Evolutionary conservation across 2,888 invertebrate genomes (phyloP), one percentile per base, ranked within the genome.

Genomic region (Ophion slaviceki): DNA sequence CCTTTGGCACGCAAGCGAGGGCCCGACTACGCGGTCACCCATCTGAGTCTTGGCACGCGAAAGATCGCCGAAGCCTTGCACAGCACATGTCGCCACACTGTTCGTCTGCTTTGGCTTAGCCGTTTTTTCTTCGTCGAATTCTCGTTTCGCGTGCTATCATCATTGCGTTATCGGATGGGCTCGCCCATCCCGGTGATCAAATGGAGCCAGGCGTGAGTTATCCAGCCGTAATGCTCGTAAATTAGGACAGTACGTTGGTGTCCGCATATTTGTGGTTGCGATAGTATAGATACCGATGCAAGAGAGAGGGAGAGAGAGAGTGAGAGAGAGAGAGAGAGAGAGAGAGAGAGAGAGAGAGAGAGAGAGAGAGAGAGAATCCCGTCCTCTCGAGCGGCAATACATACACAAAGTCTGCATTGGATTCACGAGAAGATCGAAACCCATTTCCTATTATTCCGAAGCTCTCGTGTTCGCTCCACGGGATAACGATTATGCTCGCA

Each of bases 361-460:
- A 5, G 47, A n/a, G 32, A 28, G 6, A n/a, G 2, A 4, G n/a
- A 59, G n/a, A 2, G 59, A 59, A 59, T 10, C 59, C n/a, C n/a
- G 0, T 7, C 5, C 59, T n/a, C 59, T 20, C 20, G 6, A 36
- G n/a, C 59, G 20, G 11, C 47, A 57, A 78, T 59, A 57, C 59
- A 76, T 10, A 59, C 64, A 76, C 70, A 68, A 40, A 36, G 74
- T 47, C 45, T 64, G 45, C 36, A 74, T 70, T 32, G 62, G 68
- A 81, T 81, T 66, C 74, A 81, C 59, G 57, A 11, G 24, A 74
- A 59, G 78, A 85, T 85, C 85, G 85, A 85, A 14, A 47, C 47
- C 47, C 78, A 85, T 79, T 78, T 78, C 76, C 77, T 79, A 82
- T 85, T 85, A 85, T 82, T 85, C 64, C 82, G 14, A 70, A 79